Evolutionary conservation across 2,888 invertebrate species (phyloP), one percentile per base, ranked within the genome.

Genomic region (Thumatha senex): DNA sequence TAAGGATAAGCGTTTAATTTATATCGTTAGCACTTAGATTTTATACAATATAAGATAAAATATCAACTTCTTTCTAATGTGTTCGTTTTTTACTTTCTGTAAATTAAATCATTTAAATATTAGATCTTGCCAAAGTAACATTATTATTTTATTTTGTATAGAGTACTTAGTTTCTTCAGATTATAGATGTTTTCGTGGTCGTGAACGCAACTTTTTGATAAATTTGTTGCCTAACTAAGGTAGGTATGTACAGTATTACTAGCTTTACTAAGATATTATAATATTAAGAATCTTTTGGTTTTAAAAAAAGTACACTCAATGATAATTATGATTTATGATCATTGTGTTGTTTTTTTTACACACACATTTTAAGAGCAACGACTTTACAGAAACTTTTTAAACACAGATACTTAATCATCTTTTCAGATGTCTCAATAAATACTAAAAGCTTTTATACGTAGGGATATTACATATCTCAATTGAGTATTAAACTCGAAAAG

Each of bases 221-320:
- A 69, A 73, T 67, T 68, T 76, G 76, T 82, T 76, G 81, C 83
- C 83, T 82, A 74, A 79, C 69, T 74, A 75, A 82, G 82, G 84
- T 84, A 82, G 82, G 84, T 84, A 82, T 90, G 90, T 90, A 90
- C 90, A 90, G 90, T 90, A 90, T 90, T 89, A 90, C 80, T 90
- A 90, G 90, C 86, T 86, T 89, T 89, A 89, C 83, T 88, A 86
- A 87, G 88, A 78, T 80, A 78, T 24, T 72, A 79, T 78, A 72
- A 66, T 70, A 70, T 72, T 72, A 73, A 69, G 67, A 64, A 54
- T 66, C 62, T 70, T 60, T 63, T 76, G 55, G 57, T 71, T 61
- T 67, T 74, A 67, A 69, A 72, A 80, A 69, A 72, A 67, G 76
- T 73, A 74, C 69, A 74, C 61, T n/a, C n/a, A n/a, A n/a, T n/a